These are phyloP conservation scores for Pecten maximus DNA, from an alignment of 2,888 invertebrate species.

Conservation along the genomic window DNA sequence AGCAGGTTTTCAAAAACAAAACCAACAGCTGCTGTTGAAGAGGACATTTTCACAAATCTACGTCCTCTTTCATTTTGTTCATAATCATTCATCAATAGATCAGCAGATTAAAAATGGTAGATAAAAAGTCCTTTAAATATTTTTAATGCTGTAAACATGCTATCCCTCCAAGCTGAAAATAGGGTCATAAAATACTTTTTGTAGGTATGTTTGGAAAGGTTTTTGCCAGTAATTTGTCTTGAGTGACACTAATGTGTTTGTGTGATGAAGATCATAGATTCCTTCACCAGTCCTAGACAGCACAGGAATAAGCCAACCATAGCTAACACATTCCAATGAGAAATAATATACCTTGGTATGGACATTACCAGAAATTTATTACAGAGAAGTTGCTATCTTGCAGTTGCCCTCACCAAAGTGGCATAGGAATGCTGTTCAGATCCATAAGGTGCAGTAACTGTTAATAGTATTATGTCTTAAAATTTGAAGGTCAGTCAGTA, in stretches of 20 bases:
- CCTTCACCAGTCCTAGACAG: not conserved
- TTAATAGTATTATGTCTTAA: not conserved
- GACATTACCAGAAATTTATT: not conserved
- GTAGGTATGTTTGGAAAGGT: not conserved
- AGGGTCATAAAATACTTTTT: not conserved
- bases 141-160: not conserved
- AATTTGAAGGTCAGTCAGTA: not conserved
- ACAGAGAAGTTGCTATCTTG: not conserved
- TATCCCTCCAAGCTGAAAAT: not conserved
- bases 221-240: not conserved
- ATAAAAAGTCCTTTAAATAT: not conserved
- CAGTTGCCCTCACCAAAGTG: not conserved
- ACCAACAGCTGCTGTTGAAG: no score
- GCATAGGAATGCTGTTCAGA: not conserved
- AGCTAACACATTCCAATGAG: not conserved
- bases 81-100: not conserved
- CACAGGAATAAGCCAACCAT: not conserved
- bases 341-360: not conserved
- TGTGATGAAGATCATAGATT: not conserved
- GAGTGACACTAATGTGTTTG: not conserved
- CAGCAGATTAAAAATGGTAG: not conserved
- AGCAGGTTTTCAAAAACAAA: no score
- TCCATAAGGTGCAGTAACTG: not conserved
- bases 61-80: no score
- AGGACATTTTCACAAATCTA: no score